Conservation (phyloP, 2,797 vertebrate species). For the Oophaga sylvatica region DNA sequence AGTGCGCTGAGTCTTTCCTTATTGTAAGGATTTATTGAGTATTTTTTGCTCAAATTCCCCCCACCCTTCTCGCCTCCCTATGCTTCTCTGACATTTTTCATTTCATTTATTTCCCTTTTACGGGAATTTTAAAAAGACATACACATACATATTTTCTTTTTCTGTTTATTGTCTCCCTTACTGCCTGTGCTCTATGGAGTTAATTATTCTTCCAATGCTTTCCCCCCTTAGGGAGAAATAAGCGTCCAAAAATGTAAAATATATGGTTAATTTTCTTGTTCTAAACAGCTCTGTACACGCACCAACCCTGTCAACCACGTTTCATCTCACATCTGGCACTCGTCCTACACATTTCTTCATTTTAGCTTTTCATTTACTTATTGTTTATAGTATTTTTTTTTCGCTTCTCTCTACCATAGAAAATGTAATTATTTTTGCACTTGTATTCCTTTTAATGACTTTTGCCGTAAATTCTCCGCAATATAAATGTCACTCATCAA, state of each 20-base stretch:
- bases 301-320: background rate
- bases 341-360: constrained; percentile 5
- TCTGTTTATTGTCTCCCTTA: background rate
- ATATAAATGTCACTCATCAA: background rate
- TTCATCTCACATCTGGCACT: background rate
- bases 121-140: background rate
- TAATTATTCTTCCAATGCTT: background rate
- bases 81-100: background rate
- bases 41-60: background rate
- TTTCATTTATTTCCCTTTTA: background rate
- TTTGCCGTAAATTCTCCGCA: background rate
- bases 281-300: constrained; percentile 4
- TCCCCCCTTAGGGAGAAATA: background rate
- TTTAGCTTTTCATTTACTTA: background rate
- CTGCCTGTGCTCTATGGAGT: background rate
- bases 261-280: constrained; percentile 24
- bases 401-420: background rate
- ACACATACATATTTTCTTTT: background rate
- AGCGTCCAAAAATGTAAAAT: constrained; percentile 35
- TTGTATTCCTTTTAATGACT: background rate
- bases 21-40: background rate
- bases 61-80: no score
- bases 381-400: background rate
- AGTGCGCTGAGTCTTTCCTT: background rate
- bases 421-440: background rate